Evolutionary conservation across 2,888 invertebrate genomes (phyloP), one percentile per base, ranked within the genome.

Genomic region (Eubasilissa splendida): DNA sequence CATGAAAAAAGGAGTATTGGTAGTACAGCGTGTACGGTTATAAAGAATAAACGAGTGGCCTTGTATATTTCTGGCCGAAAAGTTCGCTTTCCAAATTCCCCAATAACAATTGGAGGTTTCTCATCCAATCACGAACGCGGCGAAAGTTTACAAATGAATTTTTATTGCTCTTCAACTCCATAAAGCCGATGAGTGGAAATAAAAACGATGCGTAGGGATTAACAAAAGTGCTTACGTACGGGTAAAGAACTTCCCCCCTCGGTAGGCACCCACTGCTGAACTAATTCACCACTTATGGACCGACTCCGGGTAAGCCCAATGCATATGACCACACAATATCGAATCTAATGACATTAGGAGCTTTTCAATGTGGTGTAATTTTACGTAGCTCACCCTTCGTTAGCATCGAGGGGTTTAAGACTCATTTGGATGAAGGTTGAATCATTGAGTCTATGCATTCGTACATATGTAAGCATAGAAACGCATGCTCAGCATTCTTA

Each of bases 161-260:
- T 82, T 82, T 82, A 82, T 82, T 75, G 77, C 77, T 60, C 50
- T 70, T 33, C 65, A 58, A 59, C 50, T 63, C 56, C 65, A 79
- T 71, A 70, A 60, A 75, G 76, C 65, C 56, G 63, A 50, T 11
- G 77, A 70, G 58, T 22, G 22, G 56, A 73, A 70, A 65, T 63
- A 65, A 52, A 59, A 54, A 9, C 60, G 66, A 53, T 79, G 75
- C 58, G 77, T 58, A 54, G 74, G 77, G 80, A 80, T 82, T 83
- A 83, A 83, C 82, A 83, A 83, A 82, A 83, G 80, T 80, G 80
- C 82, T 82, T 77, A 77, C 77, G 71, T 56, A 22, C 70, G 79
- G 63, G 77, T 80, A 77, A 82, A 76, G 76, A 73, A 79, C 31
- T 56, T 58, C 42, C 53, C 14, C 60, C 79, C 81, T 76, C 58